Conservation (phyloP, 2,797 vertebrate species). For the Xyrichtys novacula region DNA sequence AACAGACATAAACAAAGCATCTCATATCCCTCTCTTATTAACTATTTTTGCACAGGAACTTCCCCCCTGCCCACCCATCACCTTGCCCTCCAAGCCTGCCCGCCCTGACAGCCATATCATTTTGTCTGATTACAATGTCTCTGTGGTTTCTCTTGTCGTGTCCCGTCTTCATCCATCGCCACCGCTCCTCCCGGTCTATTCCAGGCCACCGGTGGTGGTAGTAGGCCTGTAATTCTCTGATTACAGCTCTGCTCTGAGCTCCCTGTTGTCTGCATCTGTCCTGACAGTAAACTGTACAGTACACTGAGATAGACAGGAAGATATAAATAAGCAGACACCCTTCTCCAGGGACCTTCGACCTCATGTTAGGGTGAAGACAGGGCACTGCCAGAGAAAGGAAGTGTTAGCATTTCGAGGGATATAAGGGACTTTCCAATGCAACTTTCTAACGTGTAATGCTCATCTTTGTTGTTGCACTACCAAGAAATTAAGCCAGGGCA, state of each 20-base stretch:
- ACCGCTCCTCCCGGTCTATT: conserved; percentile 78
- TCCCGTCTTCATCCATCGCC: conserved; percentile 59
- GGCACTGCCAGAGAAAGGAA: conserved; percentile 27
- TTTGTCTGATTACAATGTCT: conserved; percentile 76
- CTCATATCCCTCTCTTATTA: conserved; percentile 45
- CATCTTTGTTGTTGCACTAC: not conserved
- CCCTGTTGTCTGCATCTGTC: conserved; percentile 66
- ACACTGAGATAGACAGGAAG: conserved; percentile 33
- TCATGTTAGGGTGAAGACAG: conserved; percentile 30
- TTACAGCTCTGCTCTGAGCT: conserved; percentile 76
- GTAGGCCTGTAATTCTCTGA: conserved; percentile 81
- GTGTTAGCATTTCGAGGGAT: conserved; percentile 14
- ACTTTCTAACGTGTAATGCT: not conserved
- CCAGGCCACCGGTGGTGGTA: conserved; percentile 72
- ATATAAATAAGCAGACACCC: conserved; percentile 65
- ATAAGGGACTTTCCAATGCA: not conserved
- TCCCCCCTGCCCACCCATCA: conserved; percentile 52
- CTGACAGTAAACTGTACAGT: conserved; percentile 39
- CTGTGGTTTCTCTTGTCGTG: conserved; percentile 70
- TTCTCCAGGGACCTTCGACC: conserved; percentile 33
- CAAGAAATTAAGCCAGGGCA: not conserved
- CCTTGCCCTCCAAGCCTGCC: conserved; percentile 54
- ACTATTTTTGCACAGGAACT: conserved; percentile 56
- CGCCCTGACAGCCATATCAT: conserved; percentile 72
- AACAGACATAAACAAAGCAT: conserved; percentile 22